A percentile compares a stretch with the other conserved stretches of the same genome.
These are phyloP conservation scores for Ceratoteleas bidentatus DNA, from an alignment of 1,140 invertebrate genomes.

Conservation along the genomic window DNA sequence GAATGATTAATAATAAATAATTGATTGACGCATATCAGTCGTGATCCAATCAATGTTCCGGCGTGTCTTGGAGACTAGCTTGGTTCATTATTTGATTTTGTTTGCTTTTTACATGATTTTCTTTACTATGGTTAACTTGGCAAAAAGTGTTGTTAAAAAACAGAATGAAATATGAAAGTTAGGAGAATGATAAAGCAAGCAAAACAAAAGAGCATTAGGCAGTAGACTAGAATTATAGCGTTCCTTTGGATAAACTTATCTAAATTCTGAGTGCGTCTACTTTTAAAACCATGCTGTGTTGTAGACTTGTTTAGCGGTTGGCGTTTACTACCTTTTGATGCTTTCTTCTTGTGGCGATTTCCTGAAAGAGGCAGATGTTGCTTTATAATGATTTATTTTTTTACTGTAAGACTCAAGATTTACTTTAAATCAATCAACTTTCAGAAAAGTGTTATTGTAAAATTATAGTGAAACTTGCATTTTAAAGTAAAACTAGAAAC, in stretches of 20 bases:
- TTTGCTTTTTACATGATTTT: conserved; percentile 20
- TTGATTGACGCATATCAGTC: conserved; percentile 38
- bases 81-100: conserved; percentile 24
- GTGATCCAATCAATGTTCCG: conserved; percentile 27
- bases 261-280: conserved; percentile 67
- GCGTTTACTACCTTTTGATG: conserved; percentile 78
- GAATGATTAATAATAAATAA: conserved; percentile 65
- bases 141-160: conserved; percentile 43
- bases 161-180: conserved; percentile 66
- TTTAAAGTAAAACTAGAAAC: too few species aligned
- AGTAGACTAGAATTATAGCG: conserved; percentile 68
- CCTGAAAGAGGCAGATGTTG: conserved; percentile 67
- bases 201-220: conserved; percentile 69
- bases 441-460: too few species aligned
- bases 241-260: conserved; percentile 68
- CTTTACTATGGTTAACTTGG: conserved; percentile 7
- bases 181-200: conserved; percentile 69
- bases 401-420: too few species aligned
- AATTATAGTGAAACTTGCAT: too few species aligned
- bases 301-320: conserved; percentile 49
- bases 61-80: conserved; percentile 33
- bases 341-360: conserved; percentile 79
- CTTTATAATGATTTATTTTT: too few species aligned
- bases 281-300: conserved; percentile 66
- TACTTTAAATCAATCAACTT: too few species aligned